These are phyloP conservation scores for Leptogaster cylindrica DNA, from an alignment of 2,888 invertebrate genomes.

Conservation along the genomic window DNA sequence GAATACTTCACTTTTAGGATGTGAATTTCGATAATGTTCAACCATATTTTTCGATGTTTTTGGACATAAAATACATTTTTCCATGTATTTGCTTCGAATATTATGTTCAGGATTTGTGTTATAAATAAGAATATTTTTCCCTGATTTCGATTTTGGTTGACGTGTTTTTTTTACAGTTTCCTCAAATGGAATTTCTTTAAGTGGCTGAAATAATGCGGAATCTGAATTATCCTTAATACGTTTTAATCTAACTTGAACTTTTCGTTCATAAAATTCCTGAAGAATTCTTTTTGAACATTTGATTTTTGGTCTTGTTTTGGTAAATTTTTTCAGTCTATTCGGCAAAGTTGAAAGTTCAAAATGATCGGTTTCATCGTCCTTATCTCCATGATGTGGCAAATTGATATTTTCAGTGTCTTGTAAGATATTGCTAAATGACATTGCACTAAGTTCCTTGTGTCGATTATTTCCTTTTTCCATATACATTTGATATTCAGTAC, in stretches of 20 bases:
- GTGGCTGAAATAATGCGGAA: not conserved
- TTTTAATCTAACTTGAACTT: not conserved
- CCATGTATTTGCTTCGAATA: not conserved
- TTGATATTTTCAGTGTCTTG: no score
- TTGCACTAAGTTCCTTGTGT: no score
- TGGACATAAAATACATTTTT: constrained; percentile 1
- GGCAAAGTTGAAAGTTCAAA: no score
- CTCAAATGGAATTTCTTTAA: not conserved
- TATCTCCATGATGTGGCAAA: not conserved
- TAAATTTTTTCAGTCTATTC: not conserved
- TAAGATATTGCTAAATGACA: no score
- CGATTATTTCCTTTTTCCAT: not conserved
- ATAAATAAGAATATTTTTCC: not conserved
- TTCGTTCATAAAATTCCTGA: not conserved
- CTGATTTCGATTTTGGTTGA: not conserved
- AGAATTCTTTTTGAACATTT: not conserved
- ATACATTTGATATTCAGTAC: not conserved
- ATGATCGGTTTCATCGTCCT: constrained; percentile 23
- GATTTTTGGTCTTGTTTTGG: not conserved
- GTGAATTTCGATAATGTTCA: not conserved
- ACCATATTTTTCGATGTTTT: not conserved
- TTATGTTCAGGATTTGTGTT: constrained; percentile 9
- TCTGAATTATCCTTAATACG: not conserved
- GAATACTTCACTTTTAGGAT: constrained; percentile 10
- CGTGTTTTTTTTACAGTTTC: not conserved